These are phyloP conservation scores for Meriones psammophilus DNA, from an alignment of 2,797 vertebrate genomes.

Conservation along the genomic window DNA sequence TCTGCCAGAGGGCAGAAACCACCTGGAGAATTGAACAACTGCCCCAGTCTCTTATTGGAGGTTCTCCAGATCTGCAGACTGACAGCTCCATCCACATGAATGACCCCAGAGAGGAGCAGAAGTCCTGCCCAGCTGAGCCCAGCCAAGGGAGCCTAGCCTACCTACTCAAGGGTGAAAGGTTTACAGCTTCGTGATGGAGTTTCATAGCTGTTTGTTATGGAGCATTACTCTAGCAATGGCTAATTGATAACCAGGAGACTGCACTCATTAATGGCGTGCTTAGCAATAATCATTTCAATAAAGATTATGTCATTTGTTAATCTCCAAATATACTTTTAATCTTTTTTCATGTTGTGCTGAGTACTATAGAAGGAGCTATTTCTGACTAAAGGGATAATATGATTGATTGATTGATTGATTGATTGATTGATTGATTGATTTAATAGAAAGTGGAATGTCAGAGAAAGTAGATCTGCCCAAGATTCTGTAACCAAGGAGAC, in stretches of 20 bases:
- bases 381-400: conserved; percentile 23
- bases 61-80: neutral
- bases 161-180: neutral
- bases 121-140: neutral
- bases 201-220: conserved; percentile 18
- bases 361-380: neutral
- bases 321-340: conserved; percentile 20
- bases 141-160: neutral
- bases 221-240: neutral
- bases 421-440: neutral
- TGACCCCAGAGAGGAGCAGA: neutral
- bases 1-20: neutral
- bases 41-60: neutral
- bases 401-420: conserved; percentile 9
- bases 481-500: neutral
- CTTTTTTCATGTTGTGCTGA: conserved; percentile 20
- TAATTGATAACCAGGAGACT: neutral
- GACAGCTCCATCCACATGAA: neutral
- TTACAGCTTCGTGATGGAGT: neutral
- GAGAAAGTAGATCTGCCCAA: neutral
- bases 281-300: conserved; percentile 42
- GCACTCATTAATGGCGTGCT: neutral
- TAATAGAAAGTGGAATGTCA: neutral
- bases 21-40: neutral
- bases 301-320: conserved; percentile 23